Evolutionary conservation across 2,797 vertebrate genomes (phyloP).

Genomic region (Anguilla marmorata): DNA sequence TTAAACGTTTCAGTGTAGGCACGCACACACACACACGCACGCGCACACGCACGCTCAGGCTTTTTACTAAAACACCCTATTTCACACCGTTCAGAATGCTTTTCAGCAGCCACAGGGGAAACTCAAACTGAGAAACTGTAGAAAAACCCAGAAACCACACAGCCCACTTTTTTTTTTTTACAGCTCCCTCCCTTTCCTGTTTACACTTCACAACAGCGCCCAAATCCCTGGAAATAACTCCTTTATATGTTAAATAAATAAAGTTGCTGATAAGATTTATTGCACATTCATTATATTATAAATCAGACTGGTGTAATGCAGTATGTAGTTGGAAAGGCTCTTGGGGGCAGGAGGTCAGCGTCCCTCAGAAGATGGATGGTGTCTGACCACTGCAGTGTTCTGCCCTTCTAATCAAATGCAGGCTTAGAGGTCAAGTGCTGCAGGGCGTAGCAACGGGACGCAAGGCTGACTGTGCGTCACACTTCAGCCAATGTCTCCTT

Average conservation of each 20-base stretch:
- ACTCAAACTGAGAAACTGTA: neutral
- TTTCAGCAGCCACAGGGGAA: neutral
- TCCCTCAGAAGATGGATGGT: neutral
- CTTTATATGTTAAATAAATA: neutral
- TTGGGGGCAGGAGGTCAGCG: neutral
- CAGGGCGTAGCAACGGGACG: neutral
- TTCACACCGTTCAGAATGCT: neutral
- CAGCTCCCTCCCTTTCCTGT: neutral
- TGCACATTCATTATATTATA: neutral
- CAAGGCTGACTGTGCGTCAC: neutral
- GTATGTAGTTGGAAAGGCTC: neutral
- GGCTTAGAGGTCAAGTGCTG: neutral
- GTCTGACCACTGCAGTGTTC: too few relatives aligned
- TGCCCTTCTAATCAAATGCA: neutral
- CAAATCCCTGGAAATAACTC: neutral
- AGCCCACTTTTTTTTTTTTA: neutral
- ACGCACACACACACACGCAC: too few relatives aligned
- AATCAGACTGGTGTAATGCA: neutral
- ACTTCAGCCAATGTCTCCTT: neutral
- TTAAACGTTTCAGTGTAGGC: neutral
- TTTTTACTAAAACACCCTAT: neutral
- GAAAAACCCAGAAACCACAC: too few relatives aligned
- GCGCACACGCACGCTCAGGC: neutral
- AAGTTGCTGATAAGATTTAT: neutral
- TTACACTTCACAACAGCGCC: neutral